These are phyloP conservation scores for Parnassius glacialis DNA, from an alignment of 2,888 invertebrate species.

Conservation along the genomic window DNA sequence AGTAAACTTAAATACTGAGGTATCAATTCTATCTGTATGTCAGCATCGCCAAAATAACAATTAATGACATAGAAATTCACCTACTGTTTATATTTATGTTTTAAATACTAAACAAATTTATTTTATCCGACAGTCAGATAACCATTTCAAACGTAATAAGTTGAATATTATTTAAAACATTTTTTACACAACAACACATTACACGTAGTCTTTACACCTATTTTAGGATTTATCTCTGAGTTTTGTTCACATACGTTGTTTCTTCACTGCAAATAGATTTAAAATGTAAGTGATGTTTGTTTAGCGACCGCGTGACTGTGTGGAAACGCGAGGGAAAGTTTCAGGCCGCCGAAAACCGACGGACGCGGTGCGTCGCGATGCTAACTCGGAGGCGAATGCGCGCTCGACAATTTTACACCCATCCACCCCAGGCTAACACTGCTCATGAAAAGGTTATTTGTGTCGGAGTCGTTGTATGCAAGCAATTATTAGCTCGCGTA, in stretches of 20 bases:
- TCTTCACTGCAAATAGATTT: conserved; percentile 15
- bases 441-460: conserved; percentile 32
- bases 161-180: neutral
- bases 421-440: conserved; percentile 43
- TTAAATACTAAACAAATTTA: too few species aligned
- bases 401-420: conserved; percentile 40
- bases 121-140: too few species aligned
- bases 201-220: conserved; percentile 7
- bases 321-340: conserved; percentile 52
- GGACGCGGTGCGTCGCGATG: conserved; percentile 55
- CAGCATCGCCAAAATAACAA: too few species aligned
- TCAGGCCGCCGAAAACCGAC: conserved; percentile 41
- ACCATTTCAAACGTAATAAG: too few species aligned
- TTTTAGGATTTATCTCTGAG: conserved; percentile 9
- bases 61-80: too few species aligned
- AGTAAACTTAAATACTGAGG: conserved; percentile 22
- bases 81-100: too few species aligned
- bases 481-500: conserved; percentile 28
- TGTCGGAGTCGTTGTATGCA: conserved; percentile 30
- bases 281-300: conserved; percentile 16
- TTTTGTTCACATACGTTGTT: conserved; percentile 13
- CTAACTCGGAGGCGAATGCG: conserved; percentile 60
- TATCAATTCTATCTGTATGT: neutral
- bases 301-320: conserved; percentile 14
- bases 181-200: conserved; percentile 13